Base-by-base conservation (phyloP, 1,140 invertebrate genomes). In the Anastrepha ludens region DNA sequence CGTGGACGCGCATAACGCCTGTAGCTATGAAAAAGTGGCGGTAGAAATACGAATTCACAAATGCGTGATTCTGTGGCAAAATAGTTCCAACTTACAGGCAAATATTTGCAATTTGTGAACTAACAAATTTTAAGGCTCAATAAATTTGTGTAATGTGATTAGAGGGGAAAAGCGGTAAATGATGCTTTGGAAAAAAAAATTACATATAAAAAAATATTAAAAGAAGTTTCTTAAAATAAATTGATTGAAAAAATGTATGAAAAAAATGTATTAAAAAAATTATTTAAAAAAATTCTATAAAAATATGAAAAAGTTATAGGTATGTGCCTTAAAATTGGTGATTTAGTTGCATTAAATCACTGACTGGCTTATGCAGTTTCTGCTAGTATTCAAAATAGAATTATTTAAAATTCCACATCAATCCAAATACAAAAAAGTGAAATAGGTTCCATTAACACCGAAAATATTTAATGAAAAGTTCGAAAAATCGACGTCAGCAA, bases 401-500 rank as follows among this genome's bases (percentile, higher is more conserved):
- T 55, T 11, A 55, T 55, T 55, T 8, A 13, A 9, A 62, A 62
- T 62, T 62, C 15, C 9, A n/a, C 15, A 29, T 62, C 15, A 62
- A n/a, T 15, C 13, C 60, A 17, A 9, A 62, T 17, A 62, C n/a
- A 62, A 17, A 17, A 62, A 17, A 62, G 29, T 29, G 15, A 62
- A 62, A 74, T 20, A 44, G 47, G 59, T 29, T 85, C 59, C 59
- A 39, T 85, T n/a, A 13, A 11, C 4, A 55, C 13, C 9, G 2
- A 58, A 39, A 60, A 29, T 60, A 29, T 88, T 85, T 89, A 91
- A 92, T 92, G 91, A 92, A 92, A 91, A 89, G 91, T 87, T 88
- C 91, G 20, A 92, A 92, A 89, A 89, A 87, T 65, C 62, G 87
- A 59, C 89, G 90, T 87, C 91, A 90, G 9, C 91, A 92, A 88